Evolutionary conservation across 2,113 vertebrate genomes (phyloP).

Genomic region (Hystrix cristata): DNA sequence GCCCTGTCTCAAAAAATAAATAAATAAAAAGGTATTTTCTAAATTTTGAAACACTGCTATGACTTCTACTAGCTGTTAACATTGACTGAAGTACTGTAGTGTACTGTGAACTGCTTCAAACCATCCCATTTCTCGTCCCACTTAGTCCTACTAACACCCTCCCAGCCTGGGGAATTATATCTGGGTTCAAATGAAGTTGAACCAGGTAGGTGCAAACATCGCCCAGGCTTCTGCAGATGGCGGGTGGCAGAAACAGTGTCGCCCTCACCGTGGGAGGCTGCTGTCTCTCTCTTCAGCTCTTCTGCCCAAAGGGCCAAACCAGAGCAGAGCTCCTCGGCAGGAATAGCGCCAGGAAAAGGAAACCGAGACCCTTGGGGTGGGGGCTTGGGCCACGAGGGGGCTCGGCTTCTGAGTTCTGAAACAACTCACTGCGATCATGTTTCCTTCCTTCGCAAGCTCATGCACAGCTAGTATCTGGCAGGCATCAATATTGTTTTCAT

Average conservation of each 20-base stretch:
- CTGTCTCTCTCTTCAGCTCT: neutral
- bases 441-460: constrained; percentile 86
- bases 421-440: constrained; percentile 83
- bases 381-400: neutral
- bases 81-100: neutral
- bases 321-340: neutral
- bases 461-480: constrained; percentile 86
- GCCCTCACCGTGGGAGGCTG: too few relatives aligned
- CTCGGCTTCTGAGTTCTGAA: neutral
- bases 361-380: neutral
- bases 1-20: neutral
- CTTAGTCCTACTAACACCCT: neutral
- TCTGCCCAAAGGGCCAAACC: neutral
- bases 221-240: neutral
- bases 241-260: neutral
- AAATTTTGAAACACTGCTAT: neutral
- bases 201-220: neutral
- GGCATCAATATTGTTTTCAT: constrained; percentile 87
- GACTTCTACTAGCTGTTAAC: neutral
- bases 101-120: neutral
- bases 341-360: neutral
- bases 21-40: neutral
- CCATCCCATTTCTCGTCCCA: neutral
- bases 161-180: neutral
- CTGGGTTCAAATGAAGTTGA: neutral